These are phyloP conservation scores for Dynastes maya DNA, from an alignment of 2,888 invertebrate genomes.

Conservation along the genomic window DNA sequence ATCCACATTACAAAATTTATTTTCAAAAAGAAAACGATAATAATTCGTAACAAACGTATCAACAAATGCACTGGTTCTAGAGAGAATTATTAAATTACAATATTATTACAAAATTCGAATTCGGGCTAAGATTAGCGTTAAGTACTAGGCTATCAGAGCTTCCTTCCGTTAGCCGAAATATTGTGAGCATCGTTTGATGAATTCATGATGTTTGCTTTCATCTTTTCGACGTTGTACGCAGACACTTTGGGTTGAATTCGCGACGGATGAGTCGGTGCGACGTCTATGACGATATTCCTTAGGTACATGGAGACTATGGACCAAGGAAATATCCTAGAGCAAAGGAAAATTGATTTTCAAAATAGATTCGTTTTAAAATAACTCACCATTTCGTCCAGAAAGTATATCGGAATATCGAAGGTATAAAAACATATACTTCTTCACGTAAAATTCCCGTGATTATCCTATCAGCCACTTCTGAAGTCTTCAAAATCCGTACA, in stretches of 20 bases:
- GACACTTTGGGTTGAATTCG: slow-evolving; percentile 22
- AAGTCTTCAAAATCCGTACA: slow-evolving; percentile 79
- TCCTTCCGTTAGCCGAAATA: slow-evolving; percentile 41
- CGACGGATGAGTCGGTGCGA: slow-evolving; percentile 71
- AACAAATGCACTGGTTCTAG: not conserved
- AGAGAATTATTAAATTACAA: no score
- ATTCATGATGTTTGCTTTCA: slow-evolving; percentile 41
- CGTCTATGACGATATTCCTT: slow-evolving; percentile 80
- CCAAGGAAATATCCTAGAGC: slow-evolving; percentile 84
- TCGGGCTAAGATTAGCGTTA: not conserved
- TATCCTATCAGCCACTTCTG: slow-evolving; percentile 89
- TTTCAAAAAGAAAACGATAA: slow-evolving; percentile 9
- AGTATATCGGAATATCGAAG: slow-evolving; percentile 80
- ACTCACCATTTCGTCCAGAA: slow-evolving; percentile 82
- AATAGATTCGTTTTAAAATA: not conserved
- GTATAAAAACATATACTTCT: slow-evolving; percentile 85
- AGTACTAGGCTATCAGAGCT: slow-evolving; percentile 24
- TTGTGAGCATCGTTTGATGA: slow-evolving; percentile 18
- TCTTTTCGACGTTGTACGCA: slow-evolving; percentile 11
- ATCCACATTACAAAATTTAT: not conserved
- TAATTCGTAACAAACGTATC: slow-evolving; percentile 1
- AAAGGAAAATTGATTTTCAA: slow-evolving; percentile 6
- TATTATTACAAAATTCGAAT: not conserved
- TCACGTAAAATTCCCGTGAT: slow-evolving; percentile 86
- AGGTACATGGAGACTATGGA: slow-evolving; percentile 78